Base-by-base conservation (phyloP, 2,797 vertebrate species). In the Hydrolagus colliei region DNA sequence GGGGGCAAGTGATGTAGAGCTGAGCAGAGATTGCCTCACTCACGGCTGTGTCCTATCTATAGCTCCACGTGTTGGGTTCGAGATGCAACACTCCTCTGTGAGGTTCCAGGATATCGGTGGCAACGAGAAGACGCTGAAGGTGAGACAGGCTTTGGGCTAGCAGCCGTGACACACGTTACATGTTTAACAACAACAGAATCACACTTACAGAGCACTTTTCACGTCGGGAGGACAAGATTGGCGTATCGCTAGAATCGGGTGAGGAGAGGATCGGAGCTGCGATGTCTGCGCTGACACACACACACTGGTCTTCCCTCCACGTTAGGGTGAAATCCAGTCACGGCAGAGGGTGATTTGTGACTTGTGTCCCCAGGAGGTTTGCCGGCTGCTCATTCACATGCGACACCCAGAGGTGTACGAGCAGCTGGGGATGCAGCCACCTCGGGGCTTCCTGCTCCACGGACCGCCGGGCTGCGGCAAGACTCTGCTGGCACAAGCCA, bases 401-500 rank as follows among this genome's bases (percentile, higher is more conserved):
- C 93, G 94, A 8, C 97, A 98, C 86, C 97, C 97, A 0, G 98
- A 99, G 89, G 94, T 98, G 14, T 99, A 97, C 91, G 95, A 93
- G 87, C 94, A 96, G 88, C 92, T 99, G 41, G 98, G 98, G 0
- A 95, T 97, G 86, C 92, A 96, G 27, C 96, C 97, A 59, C 97
- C 96, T 0, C 93, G 96, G 0, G 98, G 98, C 5, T 97, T 99
- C 87, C 96, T 99, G 9, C 92, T 99, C 0, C 98, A 99, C 0
- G 98, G 98, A 0, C 98, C 97, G 0, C 98, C 98, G 0, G 98
- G 98, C 65, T 98, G 97, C 88, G 98, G 98, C 63, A 99, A 99
- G 90, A 98, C 98, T 0, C 91, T 99, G 65, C 92, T 99, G 80
- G 98, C 98, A 1, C 96, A 98, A 86, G 97, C 98, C 5, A 95